A percentile compares a stretch with the other conserved stretches of the same genome.
Evolutionary conservation across 2,113 vertebrate genomes (phyloP).

Genomic region (Thunnus thynnus): DNA sequence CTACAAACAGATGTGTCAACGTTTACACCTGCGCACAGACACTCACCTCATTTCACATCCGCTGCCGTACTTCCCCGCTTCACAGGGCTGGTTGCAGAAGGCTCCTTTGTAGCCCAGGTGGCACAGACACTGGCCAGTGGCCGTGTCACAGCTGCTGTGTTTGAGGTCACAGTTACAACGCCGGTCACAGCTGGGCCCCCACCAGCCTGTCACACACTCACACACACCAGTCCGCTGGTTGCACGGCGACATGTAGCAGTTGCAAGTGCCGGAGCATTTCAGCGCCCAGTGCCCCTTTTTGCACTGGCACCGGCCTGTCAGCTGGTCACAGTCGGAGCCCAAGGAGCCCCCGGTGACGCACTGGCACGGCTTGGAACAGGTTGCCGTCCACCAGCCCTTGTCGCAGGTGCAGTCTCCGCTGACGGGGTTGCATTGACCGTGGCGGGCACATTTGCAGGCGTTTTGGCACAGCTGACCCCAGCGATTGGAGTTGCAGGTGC

Average conservation of each 20-base stretch:
- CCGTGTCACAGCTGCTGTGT: constrained; percentile 85
- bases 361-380: constrained; percentile 87
- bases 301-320: constrained; percentile 89
- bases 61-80: constrained; percentile 82
- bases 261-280: constrained; percentile 86
- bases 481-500: constrained; percentile 85
- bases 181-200: constrained; percentile 87
- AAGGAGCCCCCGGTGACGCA: constrained; percentile 76
- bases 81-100: constrained; percentile 86
- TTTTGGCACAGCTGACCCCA: constrained; percentile 91
- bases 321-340: constrained; percentile 84
- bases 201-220: constrained; percentile 85
- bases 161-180: constrained; percentile 85
- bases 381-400: constrained; percentile 89
- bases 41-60: constrained; percentile 88
- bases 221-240: constrained; percentile 87
- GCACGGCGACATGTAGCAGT: constrained; percentile 88
- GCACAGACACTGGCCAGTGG: constrained; percentile 87
- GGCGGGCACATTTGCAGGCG: constrained; percentile 86
- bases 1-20: neutral
- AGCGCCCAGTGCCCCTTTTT: constrained; percentile 88
- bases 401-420: constrained; percentile 89
- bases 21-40: neutral
- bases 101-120: constrained; percentile 85
- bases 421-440: constrained; percentile 87